Conservation (phyloP, 2,888 invertebrate genomes). For the Lasioglossum marginatum region DNA sequence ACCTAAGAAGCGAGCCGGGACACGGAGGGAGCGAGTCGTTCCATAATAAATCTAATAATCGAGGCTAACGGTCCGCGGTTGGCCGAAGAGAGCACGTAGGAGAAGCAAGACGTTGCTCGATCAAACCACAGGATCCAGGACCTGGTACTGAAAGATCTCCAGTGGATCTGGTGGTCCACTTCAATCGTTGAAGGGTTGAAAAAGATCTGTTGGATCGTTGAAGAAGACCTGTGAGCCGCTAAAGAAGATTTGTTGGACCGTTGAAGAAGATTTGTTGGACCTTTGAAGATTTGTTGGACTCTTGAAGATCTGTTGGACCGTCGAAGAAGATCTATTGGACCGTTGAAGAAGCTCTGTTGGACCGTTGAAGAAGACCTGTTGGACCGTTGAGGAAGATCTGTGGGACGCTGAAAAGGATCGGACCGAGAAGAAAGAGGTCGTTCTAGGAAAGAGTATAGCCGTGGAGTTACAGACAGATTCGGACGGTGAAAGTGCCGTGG, state of each 20-base stretch:
- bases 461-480: neutral
- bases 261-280: too few relatives aligned
- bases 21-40: slow-evolving; percentile 23
- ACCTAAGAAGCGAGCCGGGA: slow-evolving; percentile 47
- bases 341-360: too few relatives aligned
- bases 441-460: neutral
- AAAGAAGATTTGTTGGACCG: too few relatives aligned
- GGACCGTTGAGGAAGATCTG: too few relatives aligned
- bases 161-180: too few relatives aligned
- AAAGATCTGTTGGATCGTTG: too few relatives aligned
- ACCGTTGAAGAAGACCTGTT: too few relatives aligned
- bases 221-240: too few relatives aligned
- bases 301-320: too few relatives aligned
- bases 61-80: slow-evolving; percentile 48
- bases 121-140: neutral
- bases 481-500: slow-evolving; percentile 36
- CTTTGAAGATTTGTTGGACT: too few relatives aligned
- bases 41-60: slow-evolving; percentile 66
- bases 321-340: too few relatives aligned
- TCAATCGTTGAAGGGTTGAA: neutral
- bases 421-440: neutral
- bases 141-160: neutral
- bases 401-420: neutral
- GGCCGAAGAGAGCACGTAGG: neutral
- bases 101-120: neutral